Base-by-base conservation (phyloP, 2,113 vertebrate genomes). In the Muscicapa adusta region DNA sequence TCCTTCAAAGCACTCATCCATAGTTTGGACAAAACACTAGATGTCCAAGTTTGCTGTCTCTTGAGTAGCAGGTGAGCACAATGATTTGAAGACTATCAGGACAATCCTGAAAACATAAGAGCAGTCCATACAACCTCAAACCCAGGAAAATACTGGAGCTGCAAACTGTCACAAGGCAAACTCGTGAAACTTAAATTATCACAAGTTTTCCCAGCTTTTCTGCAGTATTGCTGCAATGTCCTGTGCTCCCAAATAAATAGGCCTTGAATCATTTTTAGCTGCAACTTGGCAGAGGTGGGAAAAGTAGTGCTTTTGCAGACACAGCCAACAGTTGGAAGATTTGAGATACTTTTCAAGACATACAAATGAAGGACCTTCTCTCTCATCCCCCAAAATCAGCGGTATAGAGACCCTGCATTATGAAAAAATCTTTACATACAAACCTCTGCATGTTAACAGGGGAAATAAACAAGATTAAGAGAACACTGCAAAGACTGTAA, bases 141-240 rank as follows among this genome's bases (percentile, higher is more conserved):
- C 4, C 0, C 0, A 60, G 25, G 17, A 72, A 68, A 89, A n/a
- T 0, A 48, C 31, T 3, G 5, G 14, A 36, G 48, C 9, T 36
- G 22, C 43, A 72, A 40, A 36, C 22, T 45, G 11, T 33, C 33
- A 54, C 43, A 81, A 51, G 60, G n/a, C 10, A 51, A 58, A 60
- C n/a, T 20, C 1, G 0, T 28, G 20, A 43, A 66, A 51, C 8
- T 38, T 51, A 3, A 33, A 36, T 14, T 33, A 33, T n/a, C 36
- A 17, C 68, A n/a, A n/a, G 33, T 38, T 58, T 51, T 40, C 62
- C 84, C 43, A 54, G 63, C 28, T 48, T 22, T 53, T 80, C 38
- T 72, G 19, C 53, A 58, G 16, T 5, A 26, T 15, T 42, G 8
- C 48, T 83, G 34, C 38, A 19, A 26, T 6, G 20, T 54, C 31